A percentile compares a stretch with the other conserved stretches of the same genome.
phyloP scores from a whole-genome alignment of 2,797 vertebrate genomes.

The Amniataba percoides region DNA sequence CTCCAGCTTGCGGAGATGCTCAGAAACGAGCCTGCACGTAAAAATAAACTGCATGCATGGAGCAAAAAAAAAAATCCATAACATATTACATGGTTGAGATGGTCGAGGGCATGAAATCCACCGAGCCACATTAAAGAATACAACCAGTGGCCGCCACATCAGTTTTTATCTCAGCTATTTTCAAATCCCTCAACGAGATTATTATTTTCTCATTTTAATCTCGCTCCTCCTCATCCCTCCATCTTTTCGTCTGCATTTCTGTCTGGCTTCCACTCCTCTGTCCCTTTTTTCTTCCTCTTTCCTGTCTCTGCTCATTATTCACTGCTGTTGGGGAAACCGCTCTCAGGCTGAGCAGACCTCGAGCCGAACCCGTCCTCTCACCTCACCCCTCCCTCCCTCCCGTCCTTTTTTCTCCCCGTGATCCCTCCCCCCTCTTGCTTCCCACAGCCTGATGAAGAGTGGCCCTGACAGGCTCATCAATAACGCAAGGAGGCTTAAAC shows the following conservation, averaged over 20 bases:
- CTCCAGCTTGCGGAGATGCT: slow-evolving; percentile 21
- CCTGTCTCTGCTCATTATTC: slow-evolving; percentile 60
- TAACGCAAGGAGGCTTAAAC: slow-evolving; percentile 66
- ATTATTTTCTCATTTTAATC: slow-evolving; percentile 66
- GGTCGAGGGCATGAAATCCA: slow-evolving; percentile 24
- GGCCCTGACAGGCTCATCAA: slow-evolving; percentile 75
- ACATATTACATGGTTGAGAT: slow-evolving; percentile 39
- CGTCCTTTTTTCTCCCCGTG: slow-evolving; percentile 18
- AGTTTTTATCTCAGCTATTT: slow-evolving; percentile 47
- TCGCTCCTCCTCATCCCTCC: slow-evolving; percentile 31
- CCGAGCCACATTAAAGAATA: slow-evolving; percentile 50
- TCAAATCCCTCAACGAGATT: slow-evolving; percentile 49
- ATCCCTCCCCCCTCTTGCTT: slow-evolving; percentile 35
- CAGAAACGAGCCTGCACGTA: slow-evolving; percentile 20
- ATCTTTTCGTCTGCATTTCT: slow-evolving; percentile 32
- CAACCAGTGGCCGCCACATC: slow-evolving; percentile 40
- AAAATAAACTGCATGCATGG: slow-evolving; percentile 37
- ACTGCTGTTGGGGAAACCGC: slow-evolving; percentile 30
- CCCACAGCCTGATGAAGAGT: slow-evolving; percentile 68
- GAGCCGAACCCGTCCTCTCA: slow-evolving; percentile 57
- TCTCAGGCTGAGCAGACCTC: slow-evolving; percentile 62
- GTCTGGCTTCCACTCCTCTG: slow-evolving; percentile 41
- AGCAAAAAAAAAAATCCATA: slow-evolving; percentile 18
- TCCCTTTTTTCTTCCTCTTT: slow-evolving; percentile 24
- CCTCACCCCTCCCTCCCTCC: slow-evolving; percentile 23